Evolutionary conservation across 2,113 vertebrate genomes (phyloP).

Genomic region (Nestor notabilis): DNA sequence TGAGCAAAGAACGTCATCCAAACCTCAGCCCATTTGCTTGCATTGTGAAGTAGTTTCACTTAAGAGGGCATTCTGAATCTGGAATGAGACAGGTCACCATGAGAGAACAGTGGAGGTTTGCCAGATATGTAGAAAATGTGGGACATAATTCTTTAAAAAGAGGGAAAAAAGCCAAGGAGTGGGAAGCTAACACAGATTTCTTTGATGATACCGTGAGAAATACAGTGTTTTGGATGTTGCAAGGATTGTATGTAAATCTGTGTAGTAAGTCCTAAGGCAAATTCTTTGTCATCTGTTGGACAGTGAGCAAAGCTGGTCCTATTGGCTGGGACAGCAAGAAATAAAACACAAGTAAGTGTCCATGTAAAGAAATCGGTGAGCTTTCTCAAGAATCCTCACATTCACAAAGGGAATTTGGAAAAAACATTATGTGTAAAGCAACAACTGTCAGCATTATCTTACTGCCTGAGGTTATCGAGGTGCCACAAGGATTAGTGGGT

Average conservation of each 20-base stretch:
- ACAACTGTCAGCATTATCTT: not conserved
- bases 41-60: not conserved
- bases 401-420: not conserved
- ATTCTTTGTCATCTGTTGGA: not conserved
- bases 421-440: not conserved
- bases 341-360: not conserved
- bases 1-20: not conserved
- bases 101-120: not conserved
- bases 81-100: not conserved
- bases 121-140: not conserved
- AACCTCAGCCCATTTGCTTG: not conserved
- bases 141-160: not conserved
- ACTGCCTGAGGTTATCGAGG: not conserved
- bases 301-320: not conserved
- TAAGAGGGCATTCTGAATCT: not conserved
- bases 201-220: not conserved
- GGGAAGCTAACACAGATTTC: not conserved
- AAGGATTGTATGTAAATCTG: not conserved
- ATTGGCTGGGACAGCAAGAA: not conserved
- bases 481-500: not conserved
- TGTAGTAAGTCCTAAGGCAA: not conserved
- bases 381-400: not conserved
- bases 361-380: not conserved
- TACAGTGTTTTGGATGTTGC: not conserved
- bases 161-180: not conserved